Percentiles rank a stretch among this genome's conserved stretches.
These are phyloP conservation scores for Crotalus horridus DNA, from an alignment of 2,113 vertebrate species.

Conservation along the genomic window DNA sequence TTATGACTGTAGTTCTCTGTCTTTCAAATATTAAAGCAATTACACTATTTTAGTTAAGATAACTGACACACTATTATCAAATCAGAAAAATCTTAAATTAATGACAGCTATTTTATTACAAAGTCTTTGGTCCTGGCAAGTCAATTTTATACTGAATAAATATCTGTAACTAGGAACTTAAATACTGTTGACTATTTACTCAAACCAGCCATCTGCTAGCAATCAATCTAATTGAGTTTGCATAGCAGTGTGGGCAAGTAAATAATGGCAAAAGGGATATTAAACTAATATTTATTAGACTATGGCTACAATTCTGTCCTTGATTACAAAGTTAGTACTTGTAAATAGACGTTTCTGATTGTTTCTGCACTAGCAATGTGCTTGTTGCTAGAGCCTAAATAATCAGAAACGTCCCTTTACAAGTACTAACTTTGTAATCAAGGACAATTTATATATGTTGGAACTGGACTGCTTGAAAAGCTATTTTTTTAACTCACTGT, in stretches of 20 bases:
- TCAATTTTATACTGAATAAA: background rate
- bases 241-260: background rate
- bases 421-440: background rate
- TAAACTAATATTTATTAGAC: background rate
- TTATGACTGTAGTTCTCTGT: background rate
- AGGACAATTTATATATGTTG: background rate
- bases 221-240: background rate
- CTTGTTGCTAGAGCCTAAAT: background rate
- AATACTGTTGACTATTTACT: background rate
- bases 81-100: background rate
- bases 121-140: background rate
- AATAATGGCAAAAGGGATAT: background rate
- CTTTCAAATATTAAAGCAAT: background rate
- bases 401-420: background rate
- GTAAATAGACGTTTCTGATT: background rate
- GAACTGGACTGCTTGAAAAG: background rate
- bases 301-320: background rate
- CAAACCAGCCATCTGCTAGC: conserved; percentile 4
- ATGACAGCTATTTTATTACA: background rate
- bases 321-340: background rate
- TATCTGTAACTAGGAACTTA: background rate
- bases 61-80: background rate
- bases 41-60: background rate
- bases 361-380: background rate
- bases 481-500: background rate